A percentile compares a stretch with the other conserved stretches of the same genome.
Conservation (phyloP, 2,113 vertebrate genomes). For the Cheilinus undulatus region DNA sequence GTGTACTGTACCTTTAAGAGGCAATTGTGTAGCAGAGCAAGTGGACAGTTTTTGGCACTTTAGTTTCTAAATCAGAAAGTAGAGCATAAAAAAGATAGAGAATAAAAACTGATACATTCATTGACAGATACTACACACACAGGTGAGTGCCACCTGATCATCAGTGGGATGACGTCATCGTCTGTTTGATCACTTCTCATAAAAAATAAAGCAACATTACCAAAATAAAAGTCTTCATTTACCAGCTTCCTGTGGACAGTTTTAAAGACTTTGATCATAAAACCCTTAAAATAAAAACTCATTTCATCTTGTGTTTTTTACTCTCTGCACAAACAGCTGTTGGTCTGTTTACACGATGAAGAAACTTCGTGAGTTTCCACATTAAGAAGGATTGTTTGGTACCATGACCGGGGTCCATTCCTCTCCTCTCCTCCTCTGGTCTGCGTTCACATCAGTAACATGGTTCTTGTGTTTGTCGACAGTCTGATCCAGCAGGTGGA, state of each 20-base stretch:
- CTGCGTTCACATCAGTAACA: no score
- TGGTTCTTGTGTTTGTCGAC: no score
- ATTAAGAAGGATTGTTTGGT: no score
- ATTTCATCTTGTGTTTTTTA: no score
- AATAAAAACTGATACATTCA: constrained; percentile 8
- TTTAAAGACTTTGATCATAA: not conserved
- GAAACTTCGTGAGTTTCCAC: no score
- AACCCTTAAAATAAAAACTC: no score
- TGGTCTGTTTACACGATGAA: no score
- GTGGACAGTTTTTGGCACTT: not conserved
- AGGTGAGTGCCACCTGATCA: not conserved
- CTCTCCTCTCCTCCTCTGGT: no score
- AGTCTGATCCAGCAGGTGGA: no score
- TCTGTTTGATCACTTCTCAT: not conserved
- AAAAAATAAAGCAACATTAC: not conserved
- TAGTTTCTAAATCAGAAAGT: not conserved
- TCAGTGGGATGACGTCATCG: not conserved
- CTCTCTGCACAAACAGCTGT: no score
- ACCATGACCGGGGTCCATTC: no score
- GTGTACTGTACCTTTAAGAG: not conserved
- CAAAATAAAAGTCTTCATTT: not conserved
- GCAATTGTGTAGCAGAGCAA: no score
- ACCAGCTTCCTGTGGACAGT: not conserved
- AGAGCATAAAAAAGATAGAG: not conserved
- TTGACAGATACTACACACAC: constrained; percentile 8